Percentiles rank a stretch among this genome's conserved stretches.
These are phyloP conservation scores for Drosophila limbata DNA, from an alignment of 2,888 invertebrate genomes.

Conservation along the genomic window DNA sequence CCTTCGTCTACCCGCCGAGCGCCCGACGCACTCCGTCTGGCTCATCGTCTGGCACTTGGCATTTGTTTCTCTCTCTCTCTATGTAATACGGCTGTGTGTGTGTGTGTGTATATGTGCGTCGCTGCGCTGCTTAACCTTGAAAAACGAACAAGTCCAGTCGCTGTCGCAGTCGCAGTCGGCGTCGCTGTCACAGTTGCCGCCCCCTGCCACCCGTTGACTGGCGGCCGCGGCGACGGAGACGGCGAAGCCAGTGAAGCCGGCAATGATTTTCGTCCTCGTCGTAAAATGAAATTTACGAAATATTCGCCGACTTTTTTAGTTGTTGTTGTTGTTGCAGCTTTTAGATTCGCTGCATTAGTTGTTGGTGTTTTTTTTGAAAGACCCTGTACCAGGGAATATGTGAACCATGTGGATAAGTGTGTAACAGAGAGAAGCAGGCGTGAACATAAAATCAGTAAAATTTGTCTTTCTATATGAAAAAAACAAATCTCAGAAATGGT, in stretches of 20 bases:
- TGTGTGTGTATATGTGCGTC: slow-evolving; percentile 11
- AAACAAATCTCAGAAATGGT: no score
- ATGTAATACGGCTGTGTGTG: slow-evolving; percentile 9
- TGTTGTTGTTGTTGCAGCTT: slow-evolving; percentile 23
- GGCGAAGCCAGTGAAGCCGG: slow-evolving; percentile 49
- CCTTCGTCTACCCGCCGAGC: slow-evolving; percentile 59
- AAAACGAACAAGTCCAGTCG: slow-evolving; percentile 84
- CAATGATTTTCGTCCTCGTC: slow-evolving; percentile 76
- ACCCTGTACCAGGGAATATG: not conserved
- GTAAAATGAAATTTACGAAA: slow-evolving; percentile 80
- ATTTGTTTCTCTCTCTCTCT: slow-evolving; percentile 17
- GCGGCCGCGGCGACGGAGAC: slow-evolving; percentile 22
- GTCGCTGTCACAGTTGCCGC: slow-evolving; percentile 36
- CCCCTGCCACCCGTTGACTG: slow-evolving; percentile 26
- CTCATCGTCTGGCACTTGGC: slow-evolving; percentile 75
- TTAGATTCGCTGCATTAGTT: slow-evolving; percentile 25
- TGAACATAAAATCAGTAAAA: no score
- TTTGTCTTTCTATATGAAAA: no score
- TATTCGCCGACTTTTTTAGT: slow-evolving; percentile 44
- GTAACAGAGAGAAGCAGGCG: not conserved
- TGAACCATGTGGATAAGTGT: not conserved
- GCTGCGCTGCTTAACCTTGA: slow-evolving; percentile 81
- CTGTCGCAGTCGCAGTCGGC: slow-evolving; percentile 37
- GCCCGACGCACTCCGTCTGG: slow-evolving; percentile 75
- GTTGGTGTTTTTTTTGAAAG: slow-evolving; percentile 14